These are phyloP conservation scores for Diadophis punctatus DNA, from an alignment of 2,113 vertebrate genomes.

Conservation along the genomic window DNA sequence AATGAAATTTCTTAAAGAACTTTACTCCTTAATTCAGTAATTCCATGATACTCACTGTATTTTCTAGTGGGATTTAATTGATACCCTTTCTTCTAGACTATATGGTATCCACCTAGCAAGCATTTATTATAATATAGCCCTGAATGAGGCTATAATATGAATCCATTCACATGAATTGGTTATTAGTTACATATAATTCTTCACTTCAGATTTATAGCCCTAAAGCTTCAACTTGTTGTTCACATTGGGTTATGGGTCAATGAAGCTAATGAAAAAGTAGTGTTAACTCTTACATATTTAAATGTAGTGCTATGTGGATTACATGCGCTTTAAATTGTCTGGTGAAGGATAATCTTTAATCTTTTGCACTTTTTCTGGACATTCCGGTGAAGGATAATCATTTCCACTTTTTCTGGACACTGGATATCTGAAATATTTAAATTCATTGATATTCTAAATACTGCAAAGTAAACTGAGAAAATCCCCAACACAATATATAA, in stretches of 20 bases:
- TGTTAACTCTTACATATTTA: background rate
- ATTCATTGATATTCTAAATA: background rate
- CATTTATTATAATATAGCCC: background rate
- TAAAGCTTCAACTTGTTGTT: background rate
- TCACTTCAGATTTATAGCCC: background rate
- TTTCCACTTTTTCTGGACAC: background rate
- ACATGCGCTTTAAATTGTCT: background rate
- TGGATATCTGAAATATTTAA: background rate
- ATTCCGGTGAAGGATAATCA: background rate
- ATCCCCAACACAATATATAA: background rate
- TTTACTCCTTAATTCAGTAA: background rate
- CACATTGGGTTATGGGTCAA: background rate
- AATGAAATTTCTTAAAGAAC: background rate
- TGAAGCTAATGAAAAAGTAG: background rate
- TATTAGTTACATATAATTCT: background rate
- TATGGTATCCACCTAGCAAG: background rate
- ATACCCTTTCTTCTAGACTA: background rate
- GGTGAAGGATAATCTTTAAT: background rate
- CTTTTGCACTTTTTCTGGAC: background rate
- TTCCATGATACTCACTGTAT: background rate
- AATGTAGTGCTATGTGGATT: background rate
- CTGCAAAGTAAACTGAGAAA: constrained; percentile 1
- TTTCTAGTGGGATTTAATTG: background rate
- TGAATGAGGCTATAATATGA: background rate
- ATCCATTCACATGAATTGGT: background rate